Evolutionary conservation across 1,140 invertebrate species (phyloP).

Genomic region (Augochlora pura): DNA sequence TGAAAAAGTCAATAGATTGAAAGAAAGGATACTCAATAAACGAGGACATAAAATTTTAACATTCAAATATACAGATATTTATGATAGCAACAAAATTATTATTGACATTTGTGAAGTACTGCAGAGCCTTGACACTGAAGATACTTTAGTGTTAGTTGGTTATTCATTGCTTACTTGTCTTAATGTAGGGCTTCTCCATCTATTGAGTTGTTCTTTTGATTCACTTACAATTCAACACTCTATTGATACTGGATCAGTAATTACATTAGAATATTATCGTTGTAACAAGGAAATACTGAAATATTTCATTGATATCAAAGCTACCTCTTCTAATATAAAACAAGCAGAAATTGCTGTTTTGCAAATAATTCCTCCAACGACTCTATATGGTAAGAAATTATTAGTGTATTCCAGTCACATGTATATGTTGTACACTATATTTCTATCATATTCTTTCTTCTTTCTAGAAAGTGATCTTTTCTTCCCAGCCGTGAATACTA

Average conservation of each 20-base stretch:
- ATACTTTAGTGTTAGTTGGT: slow-evolving; percentile 71
- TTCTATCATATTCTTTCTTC: slow-evolving; percentile 36
- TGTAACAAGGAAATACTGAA: slow-evolving; percentile 43
- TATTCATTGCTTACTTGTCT: slow-evolving; percentile 76
- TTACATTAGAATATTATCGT: slow-evolving; percentile 65
- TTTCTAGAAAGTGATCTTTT: slow-evolving; percentile 69
- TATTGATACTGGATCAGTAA: slow-evolving; percentile 67
- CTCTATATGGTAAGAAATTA: slow-evolving; percentile 73
- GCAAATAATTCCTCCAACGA: slow-evolving; percentile 67
- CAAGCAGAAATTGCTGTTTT: slow-evolving; percentile 58
- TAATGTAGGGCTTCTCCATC: slow-evolving; percentile 74
- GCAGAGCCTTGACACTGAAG: slow-evolving; percentile 47
- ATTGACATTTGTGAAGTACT: slow-evolving; percentile 58
- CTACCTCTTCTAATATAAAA: slow-evolving; percentile 42
- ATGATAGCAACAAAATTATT: slow-evolving; percentile 61
- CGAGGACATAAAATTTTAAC: slow-evolving; percentile 52
- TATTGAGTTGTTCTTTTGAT: slow-evolving; percentile 72
- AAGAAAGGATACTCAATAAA: slow-evolving; percentile 26
- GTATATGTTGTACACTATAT: not conserved
- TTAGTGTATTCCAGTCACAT: slow-evolving; percentile 5
- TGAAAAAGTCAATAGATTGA: slow-evolving; percentile 46
- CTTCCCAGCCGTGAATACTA: slow-evolving; percentile 60
- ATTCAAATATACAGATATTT: slow-evolving; percentile 65
- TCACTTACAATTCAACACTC: slow-evolving; percentile 59
- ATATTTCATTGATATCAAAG: slow-evolving; percentile 62